A percentile compares a stretch with the other conserved stretches of the same genome.
Evolutionary conservation across 1,140 invertebrate species (phyloP).

Genomic region (Drosophila azteca): DNA sequence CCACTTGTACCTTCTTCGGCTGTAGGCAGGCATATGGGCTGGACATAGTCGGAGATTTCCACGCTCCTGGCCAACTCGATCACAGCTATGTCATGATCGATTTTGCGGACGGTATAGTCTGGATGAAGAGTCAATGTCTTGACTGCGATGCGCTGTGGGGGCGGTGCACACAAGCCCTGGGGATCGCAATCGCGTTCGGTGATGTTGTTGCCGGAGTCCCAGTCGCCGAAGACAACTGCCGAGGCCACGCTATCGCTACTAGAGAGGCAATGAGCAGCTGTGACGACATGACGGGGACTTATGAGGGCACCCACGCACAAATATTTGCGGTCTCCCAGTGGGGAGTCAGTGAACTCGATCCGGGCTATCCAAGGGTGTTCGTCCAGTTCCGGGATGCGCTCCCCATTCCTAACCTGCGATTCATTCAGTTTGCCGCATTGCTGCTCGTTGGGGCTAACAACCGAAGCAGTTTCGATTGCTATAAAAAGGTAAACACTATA

Average conservation of each 20-base stretch:
- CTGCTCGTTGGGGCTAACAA: not conserved
- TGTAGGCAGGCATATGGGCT: slow-evolving; percentile 34
- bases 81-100: slow-evolving; percentile 21
- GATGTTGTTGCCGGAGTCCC: slow-evolving; percentile 4
- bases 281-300: slow-evolving; percentile 17
- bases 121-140: slow-evolving; percentile 4
- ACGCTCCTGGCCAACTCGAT: slow-evolving; percentile 2
- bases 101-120: not conserved
- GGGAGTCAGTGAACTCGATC: not conserved
- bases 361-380: slow-evolving; percentile 31
- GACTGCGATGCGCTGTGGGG: not conserved
- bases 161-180: slow-evolving; percentile 5
- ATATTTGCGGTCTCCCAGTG: not conserved
- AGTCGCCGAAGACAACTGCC: slow-evolving; percentile 24
- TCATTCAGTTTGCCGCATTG: slow-evolving; percentile 33
- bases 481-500: too few species aligned
- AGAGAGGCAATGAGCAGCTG: slow-evolving; percentile 13
- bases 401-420: slow-evolving; percentile 12
- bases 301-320: slow-evolving; percentile 20
- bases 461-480: not conserved
- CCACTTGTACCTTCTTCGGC: not conserved
- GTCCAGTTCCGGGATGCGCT: not conserved
- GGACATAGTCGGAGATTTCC: slow-evolving; percentile 14
- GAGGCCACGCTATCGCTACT: not conserved
- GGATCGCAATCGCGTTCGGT: slow-evolving; percentile 11